These are phyloP conservation scores for Tachyglossus aculeatus DNA, from an alignment of 2,797 vertebrate genomes.

Conservation along the genomic window DNA sequence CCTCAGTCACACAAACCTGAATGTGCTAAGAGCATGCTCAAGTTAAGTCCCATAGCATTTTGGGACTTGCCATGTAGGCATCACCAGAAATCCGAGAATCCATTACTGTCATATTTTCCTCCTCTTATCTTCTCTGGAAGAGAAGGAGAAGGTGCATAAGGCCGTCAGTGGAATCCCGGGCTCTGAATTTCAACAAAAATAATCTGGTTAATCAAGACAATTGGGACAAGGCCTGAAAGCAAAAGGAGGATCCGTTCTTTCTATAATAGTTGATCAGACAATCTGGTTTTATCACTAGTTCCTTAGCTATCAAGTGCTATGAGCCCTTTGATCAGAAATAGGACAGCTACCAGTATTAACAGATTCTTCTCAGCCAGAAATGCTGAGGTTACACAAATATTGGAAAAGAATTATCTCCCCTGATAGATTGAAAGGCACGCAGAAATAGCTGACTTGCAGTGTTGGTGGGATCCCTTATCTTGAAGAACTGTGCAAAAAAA, in stretches of 20 bases:
- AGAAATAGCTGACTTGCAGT: conserved; percentile 1
- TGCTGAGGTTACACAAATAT: conserved; percentile 24
- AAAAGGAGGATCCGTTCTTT: neutral
- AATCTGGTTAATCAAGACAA: no score
- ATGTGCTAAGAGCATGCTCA: no score
- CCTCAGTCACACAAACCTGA: no score
- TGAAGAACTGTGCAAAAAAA: conserved; percentile 46
- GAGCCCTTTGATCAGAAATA: conserved; percentile 13
- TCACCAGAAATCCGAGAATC: no score
- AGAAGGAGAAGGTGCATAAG: no score
- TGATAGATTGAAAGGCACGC: conserved; percentile 18
- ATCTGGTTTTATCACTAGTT: neutral
- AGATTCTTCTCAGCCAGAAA: conserved; percentile 35
- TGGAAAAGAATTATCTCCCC: conserved; percentile 10
- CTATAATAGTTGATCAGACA: neutral
- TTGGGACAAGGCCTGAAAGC: neutral
- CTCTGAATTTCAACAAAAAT: no score
- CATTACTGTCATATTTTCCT: no score
- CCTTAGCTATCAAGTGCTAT: neutral
- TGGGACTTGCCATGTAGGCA: no score
- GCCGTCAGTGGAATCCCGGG: no score
- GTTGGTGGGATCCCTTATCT: neutral
- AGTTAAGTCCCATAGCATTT: no score
- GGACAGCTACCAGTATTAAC: neutral
- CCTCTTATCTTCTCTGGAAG: no score